A percentile compares a stretch with the other conserved stretches of the same genome.
phyloP scores from a whole-genome alignment of 30 jellyfish, hydroid and myxozoan species.

The Aurelia sp. region DNA sequence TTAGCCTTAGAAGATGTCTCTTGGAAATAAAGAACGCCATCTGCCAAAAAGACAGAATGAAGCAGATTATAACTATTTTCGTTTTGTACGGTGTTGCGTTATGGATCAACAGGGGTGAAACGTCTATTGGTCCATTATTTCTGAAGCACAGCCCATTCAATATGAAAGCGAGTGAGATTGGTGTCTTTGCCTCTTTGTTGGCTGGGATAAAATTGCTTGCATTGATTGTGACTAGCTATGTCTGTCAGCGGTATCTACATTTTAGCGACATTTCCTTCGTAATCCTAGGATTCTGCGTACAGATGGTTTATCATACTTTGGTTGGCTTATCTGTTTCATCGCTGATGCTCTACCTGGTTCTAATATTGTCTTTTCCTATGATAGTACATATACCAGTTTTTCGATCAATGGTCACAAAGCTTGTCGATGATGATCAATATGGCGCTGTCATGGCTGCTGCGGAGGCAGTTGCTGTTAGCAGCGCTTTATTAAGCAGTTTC shows the following conservation, averaged over 20 bases:
- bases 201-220: constrained; percentile 19
- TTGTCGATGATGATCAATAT: constrained; percentile 33
- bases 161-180: constrained; percentile 13
- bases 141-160: constrained; percentile 45
- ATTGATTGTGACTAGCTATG: constrained; percentile 1
- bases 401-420: constrained; percentile 50
- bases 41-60: background rate
- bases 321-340: constrained; percentile 29
- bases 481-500: constrained; percentile 16
- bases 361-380: constrained; percentile 16
- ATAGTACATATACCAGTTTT: constrained; percentile 16
- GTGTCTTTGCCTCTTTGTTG: constrained; percentile 1
- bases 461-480: constrained; percentile 23
- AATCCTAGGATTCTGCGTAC: constrained; percentile 18
- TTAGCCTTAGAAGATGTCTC: too few relatives aligned
- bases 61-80: background rate
- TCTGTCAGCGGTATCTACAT: background rate
- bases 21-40: background rate
- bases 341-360: constrained; percentile 27
- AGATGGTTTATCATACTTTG: background rate
- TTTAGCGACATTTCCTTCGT: constrained; percentile 34
- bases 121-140: constrained; percentile 20
- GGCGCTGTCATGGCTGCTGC: constrained; percentile 42
- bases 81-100: constrained; percentile 2
- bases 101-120: constrained; percentile 24